A percentile compares a stretch with the other conserved stretches of the same genome.
Conservation (phyloP, 2,888 invertebrate genomes). For the Diarsia brunnea region DNA sequence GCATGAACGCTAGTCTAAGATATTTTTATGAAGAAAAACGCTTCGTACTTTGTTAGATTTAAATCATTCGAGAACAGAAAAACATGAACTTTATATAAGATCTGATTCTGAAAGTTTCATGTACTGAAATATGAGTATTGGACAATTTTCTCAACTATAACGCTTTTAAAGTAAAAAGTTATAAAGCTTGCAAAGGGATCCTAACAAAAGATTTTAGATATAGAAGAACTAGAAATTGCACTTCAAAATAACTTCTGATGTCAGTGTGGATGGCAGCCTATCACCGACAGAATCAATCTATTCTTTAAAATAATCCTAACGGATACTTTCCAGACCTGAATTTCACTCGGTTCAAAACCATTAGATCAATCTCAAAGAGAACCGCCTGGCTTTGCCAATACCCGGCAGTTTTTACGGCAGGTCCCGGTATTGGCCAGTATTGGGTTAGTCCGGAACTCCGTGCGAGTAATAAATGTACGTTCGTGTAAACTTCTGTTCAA, state of each 20-base stretch:
- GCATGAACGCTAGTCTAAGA: conserved; percentile 46
- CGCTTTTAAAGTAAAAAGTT: not conserved
- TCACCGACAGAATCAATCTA: not conserved
- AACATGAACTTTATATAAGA: not conserved
- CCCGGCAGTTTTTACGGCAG: conserved; percentile 49
- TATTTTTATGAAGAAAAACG: conserved; percentile 38
- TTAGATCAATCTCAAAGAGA: conserved; percentile 59
- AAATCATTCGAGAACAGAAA: conserved; percentile 23
- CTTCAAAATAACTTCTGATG: not conserved
- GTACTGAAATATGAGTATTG: not conserved
- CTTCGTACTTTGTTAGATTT: conserved; percentile 18
- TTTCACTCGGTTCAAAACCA: conserved; percentile 15
- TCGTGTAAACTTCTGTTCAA: conserved; percentile 48
- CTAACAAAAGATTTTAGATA: not conserved
- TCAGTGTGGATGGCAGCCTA: not conserved
- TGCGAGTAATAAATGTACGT: conserved; percentile 45
- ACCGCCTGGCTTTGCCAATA: conserved; percentile 31
- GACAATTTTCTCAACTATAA: not conserved
- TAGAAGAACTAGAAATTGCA: not conserved
- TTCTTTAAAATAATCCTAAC: conserved; percentile 7
- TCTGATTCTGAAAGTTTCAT: not conserved
- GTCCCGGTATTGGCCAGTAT: conserved; percentile 30
- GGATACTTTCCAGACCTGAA: conserved; percentile 11
- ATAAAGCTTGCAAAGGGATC: not conserved
- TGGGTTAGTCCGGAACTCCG: conserved; percentile 46